Evolutionary conservation across 2,113 vertebrate genomes (phyloP).

Genomic region (Anas platyrhynchos): DNA sequence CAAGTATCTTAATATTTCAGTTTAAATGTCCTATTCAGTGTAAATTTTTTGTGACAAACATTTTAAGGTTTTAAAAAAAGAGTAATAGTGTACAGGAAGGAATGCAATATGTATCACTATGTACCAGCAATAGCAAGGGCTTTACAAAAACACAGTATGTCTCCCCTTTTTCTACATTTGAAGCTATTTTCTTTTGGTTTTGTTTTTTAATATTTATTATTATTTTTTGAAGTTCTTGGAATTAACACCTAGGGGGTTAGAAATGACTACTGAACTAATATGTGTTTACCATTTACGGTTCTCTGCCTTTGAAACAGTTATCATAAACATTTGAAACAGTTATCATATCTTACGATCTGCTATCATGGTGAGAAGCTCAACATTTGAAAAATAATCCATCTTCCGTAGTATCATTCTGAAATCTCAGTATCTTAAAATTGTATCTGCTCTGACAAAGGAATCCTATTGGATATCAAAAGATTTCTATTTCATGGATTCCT

Average conservation of each 20-base stretch:
- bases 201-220: background rate
- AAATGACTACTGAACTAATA: background rate
- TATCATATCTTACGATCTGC: background rate
- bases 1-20: background rate
- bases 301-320: background rate
- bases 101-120: background rate
- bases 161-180: background rate
- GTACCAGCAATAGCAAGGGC: background rate
- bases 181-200: background rate
- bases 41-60: background rate
- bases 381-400: background rate
- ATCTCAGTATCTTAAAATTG: background rate
- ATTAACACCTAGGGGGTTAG: background rate
- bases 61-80: background rate
- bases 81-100: background rate
- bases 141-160: background rate
- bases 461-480: background rate
- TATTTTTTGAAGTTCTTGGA: background rate
- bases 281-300: background rate
- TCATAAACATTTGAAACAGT: background rate
- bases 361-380: background rate
- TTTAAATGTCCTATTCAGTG: background rate
- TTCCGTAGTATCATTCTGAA: background rate
- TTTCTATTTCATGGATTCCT: background rate
- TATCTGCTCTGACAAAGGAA: background rate